Conservation (phyloP, 2,888 invertebrate species). For the Xanthorhoe designata region DNA sequence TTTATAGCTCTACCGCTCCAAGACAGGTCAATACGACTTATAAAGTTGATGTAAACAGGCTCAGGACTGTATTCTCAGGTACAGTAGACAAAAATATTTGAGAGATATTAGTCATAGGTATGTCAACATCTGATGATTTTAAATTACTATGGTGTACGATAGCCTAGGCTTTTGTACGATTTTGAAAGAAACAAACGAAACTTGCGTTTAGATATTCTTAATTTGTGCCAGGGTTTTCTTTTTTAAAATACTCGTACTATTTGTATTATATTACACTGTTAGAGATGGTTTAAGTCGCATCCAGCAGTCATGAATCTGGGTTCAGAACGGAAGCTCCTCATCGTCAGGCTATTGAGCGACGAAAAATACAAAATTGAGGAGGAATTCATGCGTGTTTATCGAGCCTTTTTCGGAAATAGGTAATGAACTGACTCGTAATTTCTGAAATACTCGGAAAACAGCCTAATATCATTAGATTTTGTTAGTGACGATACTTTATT, state of each 20-base stretch:
- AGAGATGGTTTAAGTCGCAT: not conserved
- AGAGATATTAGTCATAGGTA: too few species aligned
- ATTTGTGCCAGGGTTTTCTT: too few species aligned
- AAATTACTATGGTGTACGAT: too few species aligned
- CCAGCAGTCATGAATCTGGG: slow-evolving; percentile 4
- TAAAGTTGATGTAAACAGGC: not conserved
- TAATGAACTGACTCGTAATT: slow-evolving; percentile 6
- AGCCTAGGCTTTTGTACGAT: too few species aligned
- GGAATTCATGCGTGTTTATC: slow-evolving; percentile 32
- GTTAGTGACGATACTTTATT: not conserved
- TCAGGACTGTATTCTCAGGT: not conserved
- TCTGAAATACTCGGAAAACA: slow-evolving; percentile 5
- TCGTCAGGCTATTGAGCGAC: slow-evolving; percentile 45
- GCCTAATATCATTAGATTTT: not conserved
- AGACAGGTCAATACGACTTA: not conserved
- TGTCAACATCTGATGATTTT: too few species aligned
- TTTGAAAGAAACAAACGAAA: too few species aligned
- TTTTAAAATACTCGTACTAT: too few species aligned
- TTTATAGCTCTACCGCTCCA: not conserved
- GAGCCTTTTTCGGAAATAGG: slow-evolving; percentile 23
- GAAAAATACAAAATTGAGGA: slow-evolving; percentile 36
- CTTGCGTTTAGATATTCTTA: too few species aligned
- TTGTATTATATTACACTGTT: too few species aligned
- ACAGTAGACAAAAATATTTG: too few species aligned
- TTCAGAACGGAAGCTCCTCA: slow-evolving; percentile 30